Base-by-base conservation (phyloP, 2,888 invertebrate species). In the Drosophila kuntzei region DNA sequence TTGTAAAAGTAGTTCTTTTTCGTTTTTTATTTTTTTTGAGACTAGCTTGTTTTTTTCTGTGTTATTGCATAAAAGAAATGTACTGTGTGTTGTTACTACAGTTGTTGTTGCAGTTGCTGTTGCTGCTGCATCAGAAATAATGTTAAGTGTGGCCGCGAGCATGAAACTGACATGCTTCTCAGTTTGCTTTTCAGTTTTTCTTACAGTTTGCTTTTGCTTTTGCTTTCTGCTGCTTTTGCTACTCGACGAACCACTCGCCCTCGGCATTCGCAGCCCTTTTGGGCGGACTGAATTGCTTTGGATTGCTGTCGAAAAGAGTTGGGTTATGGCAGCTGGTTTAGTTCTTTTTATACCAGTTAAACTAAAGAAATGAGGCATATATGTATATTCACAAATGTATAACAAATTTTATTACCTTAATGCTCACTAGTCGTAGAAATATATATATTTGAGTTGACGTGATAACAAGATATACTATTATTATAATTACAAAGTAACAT, bases 91-190 rank as follows among this genome's bases (percentile, higher is more conserved):
- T 55, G 55, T 16, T 22, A 22, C 41, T 67, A 51, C 63, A 55
- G 59, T 54, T 66, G 67, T 54, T 71, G 66, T 39, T 65, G 50
- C 54, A 57, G 14, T n/a, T 50, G 51, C 18, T 59, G 36, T 11
- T 50, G 55, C 55, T 51, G 61, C 58, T 66, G 87, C 88, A 84
- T 76, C 77, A 76, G 47, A 86, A 87, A 90, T 90, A 89, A 87
- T 90, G 86, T 90, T 87, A 87, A 87, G 87, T 87, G 89, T 73
- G 74, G 90, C 87, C 87, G 80, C 88, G 64, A 88, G 90, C 87
- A 78, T 76, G 82, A 78, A 87, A 79, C 86, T 90, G 87, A 86
- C 90, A 87, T 85, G 80, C 80, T 87, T 89, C 77, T 82, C 69
- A 76, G 68, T 76, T 78, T 70, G 59, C 74, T 65, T 77, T 73